Evolutionary conservation across 2,113 vertebrate species (phyloP), one percentile per base, ranked within the genome.

Genomic region (Albula goreensis): DNA sequence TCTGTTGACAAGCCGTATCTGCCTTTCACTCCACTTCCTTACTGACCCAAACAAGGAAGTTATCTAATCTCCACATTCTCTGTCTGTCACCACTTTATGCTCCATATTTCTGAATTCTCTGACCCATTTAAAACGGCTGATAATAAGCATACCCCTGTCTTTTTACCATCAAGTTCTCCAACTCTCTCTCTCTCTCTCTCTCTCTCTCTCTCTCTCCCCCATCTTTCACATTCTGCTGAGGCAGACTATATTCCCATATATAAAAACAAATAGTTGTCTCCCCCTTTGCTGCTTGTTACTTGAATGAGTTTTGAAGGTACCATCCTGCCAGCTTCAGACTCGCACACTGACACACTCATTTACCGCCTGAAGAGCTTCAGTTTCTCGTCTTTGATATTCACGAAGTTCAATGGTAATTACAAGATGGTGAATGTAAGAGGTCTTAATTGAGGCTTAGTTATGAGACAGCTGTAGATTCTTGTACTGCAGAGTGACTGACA

Each of bases 391-490:
- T 12, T 52, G 51, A 85, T 85, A 74, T 49, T 17, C 12, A 2
- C 66, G 5, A 13, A 25, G 80, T 78, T 87, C 41, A 78, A 53
- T 13, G 48, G 15, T 85, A 86, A 87, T 86, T 90, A 81, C 87
- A 79, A 82, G 13, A 80, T 19, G 50, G 80, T 25, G 48, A 85
- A 52, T 87, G 7, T 86, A 87, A 89, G 57, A 78, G 81, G 70
- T 10, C 25, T 81, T 91, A 66, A 89, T 93, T 41, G 25, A 49
- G 77, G 48, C 85, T 78, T 31, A n/a, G 85, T 60, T 87, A 60
- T 51, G 78, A 0, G 87, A 88, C 87, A 89, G 90, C 90, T 92
- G 88, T 86, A 84, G 83, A 80, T 53, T 1, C 81, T 5, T 90
- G 88, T 79, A 86, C 88, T 85, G 78, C 48, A 31, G 82, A 85